Conservation (phyloP, 2,113 vertebrate genomes). For the Microcebus murinus region DNA sequence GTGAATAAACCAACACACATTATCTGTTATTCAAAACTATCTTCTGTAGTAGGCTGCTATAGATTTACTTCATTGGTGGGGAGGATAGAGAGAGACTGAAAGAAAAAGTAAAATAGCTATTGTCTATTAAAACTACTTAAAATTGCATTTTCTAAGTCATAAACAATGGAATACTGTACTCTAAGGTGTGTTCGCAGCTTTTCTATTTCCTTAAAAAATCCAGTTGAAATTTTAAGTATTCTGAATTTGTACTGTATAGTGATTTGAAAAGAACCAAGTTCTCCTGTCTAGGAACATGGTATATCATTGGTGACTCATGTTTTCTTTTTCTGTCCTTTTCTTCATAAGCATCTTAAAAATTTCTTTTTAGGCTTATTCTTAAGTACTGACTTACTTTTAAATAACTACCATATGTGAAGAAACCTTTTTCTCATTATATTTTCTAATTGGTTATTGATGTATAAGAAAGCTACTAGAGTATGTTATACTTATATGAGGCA, state of each 20-base stretch:
- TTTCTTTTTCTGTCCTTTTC: background rate
- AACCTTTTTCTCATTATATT: background rate
- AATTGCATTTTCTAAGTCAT: constrained; percentile 5
- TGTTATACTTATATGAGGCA: background rate
- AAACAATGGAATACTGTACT: background rate
- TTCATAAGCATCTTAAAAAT: background rate
- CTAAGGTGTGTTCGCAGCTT: background rate
- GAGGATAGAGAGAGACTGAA: no score
- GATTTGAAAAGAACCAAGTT: background rate
- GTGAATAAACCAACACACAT: background rate
- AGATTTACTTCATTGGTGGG: background rate
- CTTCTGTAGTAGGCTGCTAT: background rate
- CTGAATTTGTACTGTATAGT: background rate
- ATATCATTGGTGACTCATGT: background rate
- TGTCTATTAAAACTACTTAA: background rate
- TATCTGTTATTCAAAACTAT: background rate
- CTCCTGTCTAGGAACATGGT: background rate
- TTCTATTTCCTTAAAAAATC: background rate
- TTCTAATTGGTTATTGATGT: background rate
- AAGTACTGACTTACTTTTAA: background rate
- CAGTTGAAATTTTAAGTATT: background rate
- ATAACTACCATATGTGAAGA: background rate
- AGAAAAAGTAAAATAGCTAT: no score
- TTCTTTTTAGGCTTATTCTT: background rate
- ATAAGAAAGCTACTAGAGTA: background rate